These are phyloP conservation scores for Scarus forsteni DNA, from an alignment of 2,797 vertebrate species.

Conservation along the genomic window DNA sequence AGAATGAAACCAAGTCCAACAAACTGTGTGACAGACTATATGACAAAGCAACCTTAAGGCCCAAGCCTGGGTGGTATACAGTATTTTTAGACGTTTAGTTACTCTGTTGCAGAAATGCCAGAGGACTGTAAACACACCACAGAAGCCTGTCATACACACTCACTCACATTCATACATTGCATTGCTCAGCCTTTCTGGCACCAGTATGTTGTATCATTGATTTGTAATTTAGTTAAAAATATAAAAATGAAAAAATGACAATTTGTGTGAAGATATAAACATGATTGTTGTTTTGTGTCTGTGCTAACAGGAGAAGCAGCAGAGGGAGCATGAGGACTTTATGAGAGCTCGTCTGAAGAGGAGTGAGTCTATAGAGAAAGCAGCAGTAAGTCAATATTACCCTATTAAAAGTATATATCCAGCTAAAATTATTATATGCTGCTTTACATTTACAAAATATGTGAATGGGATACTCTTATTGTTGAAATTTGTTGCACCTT, in stretches of 20 bases:
- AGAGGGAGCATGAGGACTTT: conserved; percentile 86
- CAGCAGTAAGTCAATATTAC: conserved; percentile 81
- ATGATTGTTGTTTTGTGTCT: conserved; percentile 33
- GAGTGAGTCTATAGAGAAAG: conserved; percentile 89
- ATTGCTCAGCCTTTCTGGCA: too few species aligned
- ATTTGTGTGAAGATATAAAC: conserved; percentile 12
- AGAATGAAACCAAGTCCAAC: too few species aligned
- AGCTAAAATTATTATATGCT: neutral
- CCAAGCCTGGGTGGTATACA: too few species aligned
- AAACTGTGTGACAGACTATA: too few species aligned
- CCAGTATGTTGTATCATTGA: too few species aligned
- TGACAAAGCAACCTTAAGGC: too few species aligned
- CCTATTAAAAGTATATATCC: neutral
- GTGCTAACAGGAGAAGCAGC: conserved; percentile 82
- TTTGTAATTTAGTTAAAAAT: too few species aligned
- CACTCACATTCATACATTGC: too few species aligned
- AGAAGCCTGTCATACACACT: too few species aligned
- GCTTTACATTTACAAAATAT: neutral
- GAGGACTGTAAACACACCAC: too few species aligned
- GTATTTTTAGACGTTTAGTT: too few species aligned
- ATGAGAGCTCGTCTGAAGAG: conserved; percentile 82
- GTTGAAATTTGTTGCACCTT: neutral
- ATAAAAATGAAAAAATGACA: neutral
- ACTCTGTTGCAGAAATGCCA: too few species aligned
- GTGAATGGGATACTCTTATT: neutral